A percentile compares a stretch with the other conserved stretches of the same genome.
Evolutionary conservation across 2,113 vertebrate genomes (phyloP).

Genomic region (Channa argus): DNA sequence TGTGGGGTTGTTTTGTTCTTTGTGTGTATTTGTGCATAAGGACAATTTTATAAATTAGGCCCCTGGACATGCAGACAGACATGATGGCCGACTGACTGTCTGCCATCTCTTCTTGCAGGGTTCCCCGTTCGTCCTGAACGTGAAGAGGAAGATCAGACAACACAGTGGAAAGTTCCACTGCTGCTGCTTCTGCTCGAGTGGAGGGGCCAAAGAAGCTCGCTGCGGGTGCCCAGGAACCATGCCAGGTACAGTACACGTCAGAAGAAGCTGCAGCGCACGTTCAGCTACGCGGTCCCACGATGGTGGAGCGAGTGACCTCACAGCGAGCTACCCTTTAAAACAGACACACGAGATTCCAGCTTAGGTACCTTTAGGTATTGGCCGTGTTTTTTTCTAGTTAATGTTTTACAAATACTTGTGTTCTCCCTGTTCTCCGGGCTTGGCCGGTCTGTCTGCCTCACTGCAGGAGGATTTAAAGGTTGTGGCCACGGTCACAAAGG

Average conservation of each 20-base stretch:
- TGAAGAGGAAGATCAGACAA: slow-evolving; percentile 82
- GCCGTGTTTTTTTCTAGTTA: too few species aligned
- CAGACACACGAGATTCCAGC: too few species aligned
- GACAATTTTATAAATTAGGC: too few species aligned
- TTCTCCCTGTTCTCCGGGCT: neutral
- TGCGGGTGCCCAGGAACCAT: slow-evolving; percentile 93
- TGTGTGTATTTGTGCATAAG: too few species aligned
- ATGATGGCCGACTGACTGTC: neutral
- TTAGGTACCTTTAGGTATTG: too few species aligned
- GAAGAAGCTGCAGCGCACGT: too few species aligned
- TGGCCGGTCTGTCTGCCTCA: neutral
- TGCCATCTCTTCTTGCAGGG: slow-evolving; percentile 79
- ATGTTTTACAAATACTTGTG: neutral
- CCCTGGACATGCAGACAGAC: neutral
- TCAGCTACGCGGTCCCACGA: too few species aligned
- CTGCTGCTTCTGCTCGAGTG: slow-evolving; percentile 94
- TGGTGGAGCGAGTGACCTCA: too few species aligned
- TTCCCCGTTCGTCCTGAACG: slow-evolving; percentile 87
- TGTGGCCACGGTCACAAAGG: slow-evolving; percentile 94
- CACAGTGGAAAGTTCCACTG: slow-evolving; percentile 92
- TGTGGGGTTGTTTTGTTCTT: too few species aligned
- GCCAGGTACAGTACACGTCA: slow-evolving; percentile 84
- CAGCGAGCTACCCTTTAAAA: too few species aligned
- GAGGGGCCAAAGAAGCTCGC: slow-evolving; percentile 89
- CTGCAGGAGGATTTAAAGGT: slow-evolving; percentile 93